Percentiles rank a stretch among this genome's conserved stretches.
Evolutionary conservation across 2,888 invertebrate species (phyloP).

Genomic region (Eilema sororculum): DNA sequence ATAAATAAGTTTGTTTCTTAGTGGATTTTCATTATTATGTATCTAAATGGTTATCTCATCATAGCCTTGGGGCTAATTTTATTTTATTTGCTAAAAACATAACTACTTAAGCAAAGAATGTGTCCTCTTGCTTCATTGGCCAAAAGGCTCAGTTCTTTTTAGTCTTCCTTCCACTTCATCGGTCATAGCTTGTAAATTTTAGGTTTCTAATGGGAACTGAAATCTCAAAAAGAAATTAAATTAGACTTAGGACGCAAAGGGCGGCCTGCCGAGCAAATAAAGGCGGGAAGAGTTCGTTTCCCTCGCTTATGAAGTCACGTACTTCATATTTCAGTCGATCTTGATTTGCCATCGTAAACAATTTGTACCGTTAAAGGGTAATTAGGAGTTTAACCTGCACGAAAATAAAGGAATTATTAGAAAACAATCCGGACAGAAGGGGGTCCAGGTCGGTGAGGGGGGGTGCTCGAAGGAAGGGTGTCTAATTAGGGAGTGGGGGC

Average conservation of each 20-base stretch:
- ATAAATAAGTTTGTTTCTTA: not conserved
- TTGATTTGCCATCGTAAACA: conserved; percentile 54
- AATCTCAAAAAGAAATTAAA: conserved; percentile 22
- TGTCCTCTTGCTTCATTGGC: not conserved
- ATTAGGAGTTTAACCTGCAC: conserved; percentile 75
- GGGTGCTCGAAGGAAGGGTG: conserved; percentile 68
- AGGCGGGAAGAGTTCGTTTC: conserved; percentile 26
- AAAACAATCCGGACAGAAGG: conserved; percentile 79
- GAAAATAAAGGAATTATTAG: conserved; percentile 85
- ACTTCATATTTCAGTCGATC: conserved; percentile 51
- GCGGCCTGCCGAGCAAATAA: conserved; percentile 14
- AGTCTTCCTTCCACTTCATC: no score
- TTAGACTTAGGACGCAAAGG: conserved; percentile 10
- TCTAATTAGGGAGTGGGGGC: conserved; percentile 82
- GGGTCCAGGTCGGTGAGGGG: conserved; percentile 48
- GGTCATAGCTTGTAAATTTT: not conserved
- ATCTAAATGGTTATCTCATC: not conserved
- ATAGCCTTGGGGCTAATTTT: not conserved
- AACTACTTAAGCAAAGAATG: not conserved
- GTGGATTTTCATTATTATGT: not conserved
- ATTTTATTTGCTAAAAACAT: not conserved
- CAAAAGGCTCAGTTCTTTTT: not conserved
- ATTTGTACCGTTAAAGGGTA: conserved; percentile 70
- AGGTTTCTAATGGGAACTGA: not conserved
- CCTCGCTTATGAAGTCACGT: conserved; percentile 43